Conservation (phyloP, 2,113 vertebrate genomes). For the Hyperopisus bebe region DNA sequence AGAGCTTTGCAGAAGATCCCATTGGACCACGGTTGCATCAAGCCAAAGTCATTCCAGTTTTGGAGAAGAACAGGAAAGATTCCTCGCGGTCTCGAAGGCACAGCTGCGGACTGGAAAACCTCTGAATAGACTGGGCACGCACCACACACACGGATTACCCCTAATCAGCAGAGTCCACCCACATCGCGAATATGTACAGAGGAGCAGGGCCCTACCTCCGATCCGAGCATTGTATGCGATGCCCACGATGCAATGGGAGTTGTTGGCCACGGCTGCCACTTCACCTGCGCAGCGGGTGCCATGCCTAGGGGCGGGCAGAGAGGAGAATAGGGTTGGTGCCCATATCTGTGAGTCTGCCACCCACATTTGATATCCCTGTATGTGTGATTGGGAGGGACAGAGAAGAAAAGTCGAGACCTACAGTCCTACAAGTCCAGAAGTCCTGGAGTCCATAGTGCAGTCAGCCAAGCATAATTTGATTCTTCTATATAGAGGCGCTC, state of each 20-base stretch:
- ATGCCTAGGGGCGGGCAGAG: conserved; percentile 67
- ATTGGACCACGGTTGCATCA: not conserved
- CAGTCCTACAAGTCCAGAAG: not conserved
- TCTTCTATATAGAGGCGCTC: not conserved
- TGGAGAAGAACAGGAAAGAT: not conserved
- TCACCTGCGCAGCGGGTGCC: conserved; percentile 91
- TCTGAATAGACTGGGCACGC: not conserved
- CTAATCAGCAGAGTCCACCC: not conserved
- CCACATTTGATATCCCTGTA: not conserved
- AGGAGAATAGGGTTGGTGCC: conserved; percentile 33
- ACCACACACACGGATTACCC: not conserved
- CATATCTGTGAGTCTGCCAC: not conserved
- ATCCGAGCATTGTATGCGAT: conserved; percentile 89
- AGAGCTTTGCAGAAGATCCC: not conserved
- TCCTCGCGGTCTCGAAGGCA: not conserved
- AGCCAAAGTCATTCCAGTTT: not conserved
- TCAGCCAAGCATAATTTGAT: not conserved
- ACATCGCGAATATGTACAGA: too few relatives aligned
- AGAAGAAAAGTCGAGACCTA: not conserved
- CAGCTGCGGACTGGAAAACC: not conserved
- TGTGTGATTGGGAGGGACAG: not conserved
- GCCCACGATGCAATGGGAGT: conserved; percentile 84
- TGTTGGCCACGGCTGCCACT: conserved; percentile 86
- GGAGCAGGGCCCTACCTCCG: conserved; percentile 66
- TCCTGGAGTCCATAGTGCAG: not conserved